These are phyloP conservation scores for Aphis gossypii DNA, from an alignment of 1,140 invertebrate species.

Conservation along the genomic window DNA sequence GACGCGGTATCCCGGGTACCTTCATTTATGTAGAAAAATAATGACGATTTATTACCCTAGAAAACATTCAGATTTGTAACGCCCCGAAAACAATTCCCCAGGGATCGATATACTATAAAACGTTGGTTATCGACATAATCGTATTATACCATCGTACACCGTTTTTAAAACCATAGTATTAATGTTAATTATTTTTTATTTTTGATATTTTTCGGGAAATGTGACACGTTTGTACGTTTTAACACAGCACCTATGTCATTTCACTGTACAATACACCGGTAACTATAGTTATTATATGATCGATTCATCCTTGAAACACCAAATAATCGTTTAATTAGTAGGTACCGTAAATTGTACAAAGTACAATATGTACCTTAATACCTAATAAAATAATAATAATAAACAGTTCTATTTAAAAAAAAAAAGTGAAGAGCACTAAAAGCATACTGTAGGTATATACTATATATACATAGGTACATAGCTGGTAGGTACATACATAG, in stretches of 20 bases:
- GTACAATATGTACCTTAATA: not conserved
- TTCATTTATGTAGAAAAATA: not conserved
- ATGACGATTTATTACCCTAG: not conserved
- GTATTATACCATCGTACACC: not conserved
- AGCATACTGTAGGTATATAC: too few species aligned
- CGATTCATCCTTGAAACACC: conserved; percentile 9
- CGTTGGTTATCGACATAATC: not conserved
- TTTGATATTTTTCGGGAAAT: not conserved
- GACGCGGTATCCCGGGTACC: not conserved
- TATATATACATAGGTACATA: too few species aligned
- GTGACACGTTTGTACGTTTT: not conserved
- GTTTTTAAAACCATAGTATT: not conserved
- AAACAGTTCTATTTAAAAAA: not conserved
- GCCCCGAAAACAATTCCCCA: not conserved
- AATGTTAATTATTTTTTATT: not conserved
- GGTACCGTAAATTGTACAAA: not conserved
- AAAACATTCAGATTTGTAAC: not conserved
- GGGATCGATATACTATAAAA: not conserved
- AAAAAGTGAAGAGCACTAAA: too few species aligned
- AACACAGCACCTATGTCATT: not conserved
- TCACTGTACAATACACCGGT: not conserved
- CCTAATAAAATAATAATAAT: not conserved
- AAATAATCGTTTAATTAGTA: conserved; percentile 31
- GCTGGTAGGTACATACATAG: not conserved
- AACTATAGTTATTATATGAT: not conserved